Percentiles rank a stretch among this genome's conserved stretches.
These are phyloP conservation scores for Hydractinia echinata DNA, from an alignment of 30 jellyfish, hydroid and myxozoan genomes.

Conservation along the genomic window DNA sequence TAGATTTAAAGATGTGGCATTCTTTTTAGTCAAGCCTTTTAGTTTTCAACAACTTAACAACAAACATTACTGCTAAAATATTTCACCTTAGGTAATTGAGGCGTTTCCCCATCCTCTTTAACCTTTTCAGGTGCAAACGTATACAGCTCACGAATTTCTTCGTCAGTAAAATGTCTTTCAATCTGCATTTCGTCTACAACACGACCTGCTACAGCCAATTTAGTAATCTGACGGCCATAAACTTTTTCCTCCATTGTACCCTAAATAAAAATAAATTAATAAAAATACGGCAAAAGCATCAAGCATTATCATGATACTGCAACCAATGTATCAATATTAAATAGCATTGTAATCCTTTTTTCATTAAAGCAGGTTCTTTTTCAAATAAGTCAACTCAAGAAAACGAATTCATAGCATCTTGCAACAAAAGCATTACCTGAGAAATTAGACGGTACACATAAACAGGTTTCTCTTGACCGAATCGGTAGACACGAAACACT, in stretches of 20 bases:
- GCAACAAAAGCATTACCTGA: conserved; percentile 44
- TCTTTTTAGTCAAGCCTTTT: no score
- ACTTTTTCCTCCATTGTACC: conserved; percentile 96
- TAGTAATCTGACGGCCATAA: conserved; percentile 83
- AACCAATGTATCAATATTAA: neutral
- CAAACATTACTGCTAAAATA: neutral
- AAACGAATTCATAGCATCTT: neutral
- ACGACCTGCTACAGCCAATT: conserved; percentile 87
- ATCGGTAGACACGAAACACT: conserved; percentile 81
- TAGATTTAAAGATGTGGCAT: no score
- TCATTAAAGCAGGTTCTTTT: neutral
- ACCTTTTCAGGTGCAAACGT: conserved; percentile 61
- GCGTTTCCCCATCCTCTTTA: conserved; percentile 55
- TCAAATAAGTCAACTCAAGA: neutral
- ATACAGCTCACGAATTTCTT: conserved; percentile 83
- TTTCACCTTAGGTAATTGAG: conserved; percentile 85
- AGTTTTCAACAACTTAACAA: neutral
- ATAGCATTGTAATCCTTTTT: no score
- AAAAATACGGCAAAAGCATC: no score
- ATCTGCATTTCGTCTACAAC: conserved; percentile 96
- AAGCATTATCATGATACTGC: no score
- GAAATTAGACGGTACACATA: conserved; percentile 83
- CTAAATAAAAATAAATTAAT: conserved; percentile 22
- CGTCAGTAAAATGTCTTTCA: conserved; percentile 89
- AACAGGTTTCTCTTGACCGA: conserved; percentile 92